Conservation (phyloP, 2,113 vertebrate genomes). For the Panthera tigris region DNA sequence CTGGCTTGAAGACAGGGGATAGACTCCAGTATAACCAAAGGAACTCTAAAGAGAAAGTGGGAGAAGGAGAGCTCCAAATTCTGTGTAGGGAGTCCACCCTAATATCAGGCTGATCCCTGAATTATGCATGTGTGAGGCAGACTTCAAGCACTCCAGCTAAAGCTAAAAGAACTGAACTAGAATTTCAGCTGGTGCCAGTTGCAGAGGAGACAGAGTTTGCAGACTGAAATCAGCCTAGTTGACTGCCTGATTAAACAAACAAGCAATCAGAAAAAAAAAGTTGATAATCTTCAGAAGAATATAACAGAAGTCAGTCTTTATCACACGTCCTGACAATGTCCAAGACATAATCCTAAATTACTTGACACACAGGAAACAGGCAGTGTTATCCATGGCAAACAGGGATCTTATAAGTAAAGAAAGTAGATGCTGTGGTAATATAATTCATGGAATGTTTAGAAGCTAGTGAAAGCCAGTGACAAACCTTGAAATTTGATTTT, state of each 20-base stretch:
- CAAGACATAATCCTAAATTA: background rate
- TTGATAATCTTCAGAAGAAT: background rate
- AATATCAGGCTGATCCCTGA: background rate
- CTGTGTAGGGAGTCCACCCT: background rate
- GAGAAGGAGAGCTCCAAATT: background rate
- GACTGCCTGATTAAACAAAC: background rate
- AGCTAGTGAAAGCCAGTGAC: background rate
- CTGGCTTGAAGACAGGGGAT: background rate
- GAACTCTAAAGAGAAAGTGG: background rate
- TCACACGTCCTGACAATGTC: background rate
- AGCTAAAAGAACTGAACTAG: background rate
- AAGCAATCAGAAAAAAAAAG: background rate
- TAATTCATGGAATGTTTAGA: background rate
- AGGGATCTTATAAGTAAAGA: background rate
- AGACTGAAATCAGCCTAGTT: background rate
- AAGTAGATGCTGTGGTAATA: background rate
- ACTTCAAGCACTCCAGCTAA: background rate
- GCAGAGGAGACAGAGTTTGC: background rate
- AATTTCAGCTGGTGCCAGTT: background rate
- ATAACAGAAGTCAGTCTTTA: background rate
- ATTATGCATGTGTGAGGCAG: background rate
- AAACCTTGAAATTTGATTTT: background rate
- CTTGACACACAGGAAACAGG: background rate
- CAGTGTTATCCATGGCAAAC: background rate
- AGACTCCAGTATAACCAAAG: background rate